These are phyloP conservation scores for Cryptus viduatorius DNA, from an alignment of 2,888 invertebrate species.

Conservation along the genomic window DNA sequence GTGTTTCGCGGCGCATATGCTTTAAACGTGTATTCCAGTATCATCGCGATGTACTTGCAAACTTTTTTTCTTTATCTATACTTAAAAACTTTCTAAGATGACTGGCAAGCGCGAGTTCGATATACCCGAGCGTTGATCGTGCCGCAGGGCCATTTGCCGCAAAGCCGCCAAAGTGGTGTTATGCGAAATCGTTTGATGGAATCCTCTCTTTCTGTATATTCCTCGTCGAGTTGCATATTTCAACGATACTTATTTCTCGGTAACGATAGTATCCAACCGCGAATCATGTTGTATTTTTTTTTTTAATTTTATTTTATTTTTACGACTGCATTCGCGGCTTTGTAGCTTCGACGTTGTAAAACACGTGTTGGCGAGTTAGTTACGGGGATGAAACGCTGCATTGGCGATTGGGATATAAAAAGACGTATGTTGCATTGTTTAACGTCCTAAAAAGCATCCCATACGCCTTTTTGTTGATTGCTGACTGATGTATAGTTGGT, in stretches of 20 bases:
- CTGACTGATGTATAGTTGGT: background rate
- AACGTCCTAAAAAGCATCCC: too few relatives aligned
- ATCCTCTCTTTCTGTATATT: background rate
- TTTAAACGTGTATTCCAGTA: background rate
- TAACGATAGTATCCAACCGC: background rate
- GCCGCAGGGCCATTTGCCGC: slow-evolving; percentile 16
- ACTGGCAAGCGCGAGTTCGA: slow-evolving; percentile 58
- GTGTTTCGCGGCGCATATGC: slow-evolving; percentile 28
- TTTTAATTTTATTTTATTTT: background rate
- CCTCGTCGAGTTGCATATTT: slow-evolving; percentile 34
- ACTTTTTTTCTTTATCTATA: slow-evolving; percentile 23
- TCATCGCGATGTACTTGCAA: background rate
- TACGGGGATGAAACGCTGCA: slow-evolving; percentile 12
- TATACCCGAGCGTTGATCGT: slow-evolving; percentile 37
- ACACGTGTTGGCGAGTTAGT: background rate
- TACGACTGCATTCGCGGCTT: background rate
- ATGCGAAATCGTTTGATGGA: slow-evolving; percentile 34
- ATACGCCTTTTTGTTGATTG: too few relatives aligned
- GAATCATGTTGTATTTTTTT: background rate
- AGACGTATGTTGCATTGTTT: too few relatives aligned
- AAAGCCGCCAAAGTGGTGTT: slow-evolving; percentile 32
- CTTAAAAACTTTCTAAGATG: slow-evolving; percentile 63
- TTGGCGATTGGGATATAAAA: background rate
- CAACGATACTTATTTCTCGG: slow-evolving; percentile 13
- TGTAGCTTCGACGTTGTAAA: background rate